Evolutionary conservation across 2,888 invertebrate species (phyloP), one percentile per base, ranked within the genome.

Genomic region (Branchipolynoe longqiensis): DNA sequence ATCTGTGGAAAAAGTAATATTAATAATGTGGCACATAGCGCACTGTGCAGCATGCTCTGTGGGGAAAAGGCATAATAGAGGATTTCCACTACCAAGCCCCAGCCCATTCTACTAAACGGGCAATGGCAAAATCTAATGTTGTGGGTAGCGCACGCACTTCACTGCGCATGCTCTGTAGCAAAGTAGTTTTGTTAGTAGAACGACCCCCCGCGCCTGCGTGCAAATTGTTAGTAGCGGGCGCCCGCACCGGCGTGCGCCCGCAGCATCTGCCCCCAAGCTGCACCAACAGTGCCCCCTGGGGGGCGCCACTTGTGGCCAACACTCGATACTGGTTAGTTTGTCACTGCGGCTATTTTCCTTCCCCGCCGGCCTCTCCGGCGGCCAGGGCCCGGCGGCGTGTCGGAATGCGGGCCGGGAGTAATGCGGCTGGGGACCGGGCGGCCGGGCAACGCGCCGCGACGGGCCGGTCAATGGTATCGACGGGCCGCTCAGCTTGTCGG

Each of bases 261-360:
- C 33, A 6, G 48, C 78, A 78, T 78, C 48, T 78, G 78, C 48
- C 48, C 48, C 33, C 78, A 40, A 78, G 48, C 78, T 78, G 78
- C 54, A 78, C 48, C 54, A 78, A 78, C 78, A 54, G 33, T 12
- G 8, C 25, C 78, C 41, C 78, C 78, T 73, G 38, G 48, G 14
- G 25, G 78, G 41, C 41, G 18, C 78, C 78, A 78, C 78, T 78
- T 48, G 48, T 31, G 54, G 78, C 78, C 54, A 40, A 78, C 78
- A 78, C 78, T 78, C 78, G 78, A 78, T 78, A 78, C 78, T 78
- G 31, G 48, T 78, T 78, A 78, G 25, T 4, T 48, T 73, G 48
- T 48, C n/a, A 3, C 41, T 12, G 31, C 69, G 12, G 3, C 28
- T 78, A 48, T 78, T 78, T 78, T 78, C 41, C 78, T 78, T 41